Evolutionary conservation across 2,113 vertebrate genomes (phyloP), one percentile per base, ranked within the genome.

Genomic region (Hemibagrus wyckioides): DNA sequence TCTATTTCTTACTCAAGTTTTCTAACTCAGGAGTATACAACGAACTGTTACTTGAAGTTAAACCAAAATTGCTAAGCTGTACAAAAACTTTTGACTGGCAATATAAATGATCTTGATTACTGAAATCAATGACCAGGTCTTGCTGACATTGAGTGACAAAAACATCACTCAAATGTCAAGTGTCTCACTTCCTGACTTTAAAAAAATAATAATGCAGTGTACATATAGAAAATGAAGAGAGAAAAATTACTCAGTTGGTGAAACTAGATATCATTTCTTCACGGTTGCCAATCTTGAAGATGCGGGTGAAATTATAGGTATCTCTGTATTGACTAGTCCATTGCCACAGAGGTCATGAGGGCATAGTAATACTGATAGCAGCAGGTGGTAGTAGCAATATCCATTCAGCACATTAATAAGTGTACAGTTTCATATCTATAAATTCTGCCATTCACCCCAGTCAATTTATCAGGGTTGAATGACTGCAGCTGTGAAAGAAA

Each of bases 381-480:
- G 50, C 89, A 88, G 89, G 87, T 85, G 87, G 50, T 67, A 41
- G 63, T 30, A 67, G 73, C 75, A 85, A 63, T 81, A 85, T 84
- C 89, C 81, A 88, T 50, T 54, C 39, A 33, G 67, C 69, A 88
- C 86, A 90, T 84, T 88, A 80, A 88, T 83, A 86, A 73, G 44
- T 81, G 79, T 85, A 88, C 39, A 59, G 65, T 89, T 89, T 85
- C 88, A 89, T 76, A 87, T 85, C 77, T 75, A 85, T 85, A 87
- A 71, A 76, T 87, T 84, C 67, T 39, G 77, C 36, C 39, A 61
- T 80, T 80, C 73, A 80, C 65, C 14, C 23, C 71, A 80, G 52
- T 80, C 59, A 69, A 84, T 89, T 89, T 84, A 86, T 86, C 88
- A 86, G 81, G 85, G n/a, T 89, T 84, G 85, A 69, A 82, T 86